Percentiles rank a stretch among this genome's conserved stretches.
phyloP scores from a whole-genome alignment of 2,888 invertebrate species.

The Drosophila meridiana region DNA sequence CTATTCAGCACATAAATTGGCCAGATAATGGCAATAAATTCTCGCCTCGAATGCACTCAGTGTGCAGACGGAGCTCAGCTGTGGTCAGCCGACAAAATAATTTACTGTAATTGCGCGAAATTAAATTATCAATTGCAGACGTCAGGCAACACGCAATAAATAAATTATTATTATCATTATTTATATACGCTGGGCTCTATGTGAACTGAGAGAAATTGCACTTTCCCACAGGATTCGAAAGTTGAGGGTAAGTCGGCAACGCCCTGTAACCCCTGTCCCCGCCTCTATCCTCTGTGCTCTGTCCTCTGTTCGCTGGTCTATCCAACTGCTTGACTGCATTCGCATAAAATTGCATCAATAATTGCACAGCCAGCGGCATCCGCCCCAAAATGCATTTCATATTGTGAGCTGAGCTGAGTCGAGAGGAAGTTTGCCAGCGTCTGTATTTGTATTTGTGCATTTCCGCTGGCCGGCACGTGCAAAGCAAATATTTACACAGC shows the following conservation, averaged over 20 bases:
- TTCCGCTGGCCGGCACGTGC: constrained; percentile 69
- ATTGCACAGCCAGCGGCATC: constrained; percentile 58
- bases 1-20: constrained; percentile 36
- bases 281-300: neutral
- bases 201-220: constrained; percentile 63
- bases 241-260: constrained; percentile 20
- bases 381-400: constrained; percentile 48
- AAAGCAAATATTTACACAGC: constrained; percentile 62
- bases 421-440: constrained; percentile 41
- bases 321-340: constrained; percentile 6
- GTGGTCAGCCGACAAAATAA: constrained; percentile 60
- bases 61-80: constrained; percentile 12
- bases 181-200: constrained; percentile 25
- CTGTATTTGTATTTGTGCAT: constrained; percentile 56
- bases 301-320: neutral
- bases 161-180: constrained; percentile 55
- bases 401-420: neutral
- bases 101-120: constrained; percentile 73
- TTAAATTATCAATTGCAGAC: constrained; percentile 76
- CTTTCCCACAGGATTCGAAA: constrained; percentile 68
- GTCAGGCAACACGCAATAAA: constrained; percentile 61
- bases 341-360: constrained; percentile 60
- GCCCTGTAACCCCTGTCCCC: constrained; percentile 1
- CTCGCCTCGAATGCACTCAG: constrained; percentile 24
- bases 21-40: constrained; percentile 55